Base-by-base conservation (phyloP, 2,113 vertebrate species). In the Todiramphus chloris region DNA sequence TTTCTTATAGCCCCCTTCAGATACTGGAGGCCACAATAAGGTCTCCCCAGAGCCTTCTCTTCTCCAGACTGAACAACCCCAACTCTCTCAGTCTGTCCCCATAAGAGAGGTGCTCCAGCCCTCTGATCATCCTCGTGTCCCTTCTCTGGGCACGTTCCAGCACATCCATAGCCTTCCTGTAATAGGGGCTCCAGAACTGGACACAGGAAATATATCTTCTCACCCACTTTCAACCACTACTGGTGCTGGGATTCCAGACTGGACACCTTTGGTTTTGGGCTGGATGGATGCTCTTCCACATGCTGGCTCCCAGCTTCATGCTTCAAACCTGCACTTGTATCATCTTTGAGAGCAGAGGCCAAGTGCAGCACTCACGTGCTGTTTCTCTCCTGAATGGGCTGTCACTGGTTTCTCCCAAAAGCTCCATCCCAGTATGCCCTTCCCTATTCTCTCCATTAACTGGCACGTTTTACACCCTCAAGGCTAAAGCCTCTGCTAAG, bases 271-370 rank as follows among this genome's bases (percentile, higher is more conserved):
- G 44, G 6, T 59, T 89, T 91, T 9, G 11, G 59, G 59, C 39
- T 66, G 76, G 67, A 48, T 23, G 37, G 39, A 48, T 80, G 68
- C 18, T 87, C 46, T 68, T 73, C 89, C 58, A 59, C 68, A 24
- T 0, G 0, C 30, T 43, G 67, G 33, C 24, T 81, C 19, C n/a
- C 64, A 70, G 69, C 46, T 77, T 16, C 7, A 16, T 2, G 0
- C 82, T 68, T 46, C 72, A 77, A 69, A 30, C 72, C 48, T 64
- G 59, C 39, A 3, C 11, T 16, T 58, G 51, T 58, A 7, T 53
- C 9, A 12, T 10, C n/a, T 51, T 2, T 13, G 41, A 59, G 59
- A 83, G 68, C 77, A 62, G 64, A 74, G 69, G 74, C 84, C 6
- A 10, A 43, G 46, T 13, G 41, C 41, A 55, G 59, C 37, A 20